Conservation (phyloP, 2,888 invertebrate species). For the Chrysotoxum bicinctum region DNA sequence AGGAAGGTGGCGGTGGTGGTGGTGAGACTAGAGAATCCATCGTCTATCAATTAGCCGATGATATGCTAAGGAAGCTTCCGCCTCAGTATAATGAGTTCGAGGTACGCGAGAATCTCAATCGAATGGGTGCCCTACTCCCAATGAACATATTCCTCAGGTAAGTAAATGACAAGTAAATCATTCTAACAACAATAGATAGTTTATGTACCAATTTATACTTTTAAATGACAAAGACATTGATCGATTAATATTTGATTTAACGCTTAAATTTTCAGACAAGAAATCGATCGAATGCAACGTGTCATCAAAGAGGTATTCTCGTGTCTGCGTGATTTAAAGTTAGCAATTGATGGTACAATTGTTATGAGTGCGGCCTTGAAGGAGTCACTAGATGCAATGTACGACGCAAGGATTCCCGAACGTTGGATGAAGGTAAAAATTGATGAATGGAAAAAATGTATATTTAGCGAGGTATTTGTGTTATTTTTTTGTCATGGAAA, state of each 20-base stretch:
- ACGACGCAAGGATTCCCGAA: slow-evolving; percentile 96
- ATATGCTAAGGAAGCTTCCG: slow-evolving; percentile 94
- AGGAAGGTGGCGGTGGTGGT: slow-evolving; percentile 94
- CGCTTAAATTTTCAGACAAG: slow-evolving; percentile 83
- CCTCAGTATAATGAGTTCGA: slow-evolving; percentile 94
- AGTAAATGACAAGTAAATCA: neutral
- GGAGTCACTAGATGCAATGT: slow-evolving; percentile 96
- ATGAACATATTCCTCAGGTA: slow-evolving; percentile 96
- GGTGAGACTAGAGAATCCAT: slow-evolving; percentile 96
- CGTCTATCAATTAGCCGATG: slow-evolving; percentile 95
- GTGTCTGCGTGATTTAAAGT: slow-evolving; percentile 93
- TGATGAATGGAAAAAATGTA: neutral
- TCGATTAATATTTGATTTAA: slow-evolving; percentile 57
- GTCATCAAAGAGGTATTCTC: slow-evolving; percentile 91
- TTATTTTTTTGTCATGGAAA: neutral
- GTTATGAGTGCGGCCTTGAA: slow-evolving; percentile 96
- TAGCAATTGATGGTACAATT: slow-evolving; percentile 98
- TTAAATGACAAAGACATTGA: neutral
- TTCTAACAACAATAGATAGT: no score
- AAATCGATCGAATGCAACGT: slow-evolving; percentile 91
- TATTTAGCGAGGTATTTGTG: neutral
- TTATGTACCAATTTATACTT: no score
- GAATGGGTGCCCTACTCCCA: slow-evolving; percentile 95
- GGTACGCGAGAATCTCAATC: slow-evolving; percentile 92
- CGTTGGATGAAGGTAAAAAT: slow-evolving; percentile 91